A percentile compares a stretch with the other conserved stretches of the same genome.
Conservation (phyloP, 2,888 invertebrate genomes). For the Drosophila cognata region DNA sequence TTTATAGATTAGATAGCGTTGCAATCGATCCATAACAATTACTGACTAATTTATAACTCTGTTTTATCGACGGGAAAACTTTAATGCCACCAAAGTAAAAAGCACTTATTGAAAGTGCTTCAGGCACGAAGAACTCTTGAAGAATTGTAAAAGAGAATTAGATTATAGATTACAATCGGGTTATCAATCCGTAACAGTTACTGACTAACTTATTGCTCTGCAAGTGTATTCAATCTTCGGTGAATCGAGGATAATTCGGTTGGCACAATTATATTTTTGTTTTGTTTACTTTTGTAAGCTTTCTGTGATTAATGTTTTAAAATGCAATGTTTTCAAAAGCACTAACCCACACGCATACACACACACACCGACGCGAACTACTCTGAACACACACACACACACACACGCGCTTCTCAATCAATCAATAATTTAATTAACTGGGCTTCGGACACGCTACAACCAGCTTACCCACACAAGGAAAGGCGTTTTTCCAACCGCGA, state of each 20-base stretch:
- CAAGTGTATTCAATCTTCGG: conserved; percentile 37
- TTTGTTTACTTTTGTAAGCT: conserved; percentile 12
- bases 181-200: neutral
- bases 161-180: neutral
- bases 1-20: neutral
- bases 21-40: neutral
- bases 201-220: conserved; percentile 6
- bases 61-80: neutral
- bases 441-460: conserved; percentile 10
- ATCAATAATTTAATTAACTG: conserved; percentile 16
- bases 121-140: too few species aligned
- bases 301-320: conserved; percentile 34
- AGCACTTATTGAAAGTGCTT: fast-evolving
- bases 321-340: conserved; percentile 34
- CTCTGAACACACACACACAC: conserved; percentile 26
- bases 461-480: conserved; percentile 8
- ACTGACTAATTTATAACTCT: neutral
- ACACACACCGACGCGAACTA: conserved; percentile 2
- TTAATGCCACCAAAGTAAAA: neutral
- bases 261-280: conserved; percentile 13
- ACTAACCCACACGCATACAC: conserved; percentile 23
- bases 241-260: conserved; percentile 24
- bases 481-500: neutral
- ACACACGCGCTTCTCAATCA: conserved; percentile 11
- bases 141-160: neutral